phyloP scores from a whole-genome alignment of 2,797 vertebrate species.

The Todus mexicanus region DNA sequence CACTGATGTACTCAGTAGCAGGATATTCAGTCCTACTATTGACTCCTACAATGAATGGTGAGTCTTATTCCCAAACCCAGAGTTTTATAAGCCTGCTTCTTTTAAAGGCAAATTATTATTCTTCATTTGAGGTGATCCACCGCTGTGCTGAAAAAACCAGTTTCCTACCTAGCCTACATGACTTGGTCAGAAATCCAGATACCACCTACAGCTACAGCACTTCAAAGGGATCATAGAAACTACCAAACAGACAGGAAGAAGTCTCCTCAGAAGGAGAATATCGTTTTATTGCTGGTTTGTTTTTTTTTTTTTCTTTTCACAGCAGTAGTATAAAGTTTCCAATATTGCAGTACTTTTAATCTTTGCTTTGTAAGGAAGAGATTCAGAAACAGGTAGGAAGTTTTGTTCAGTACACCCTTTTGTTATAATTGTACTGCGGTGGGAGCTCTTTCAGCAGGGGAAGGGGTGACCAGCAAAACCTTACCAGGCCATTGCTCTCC shows the following conservation, averaged over 20 bases:
- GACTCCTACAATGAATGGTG: neutral
- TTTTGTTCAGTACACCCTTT: neutral
- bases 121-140: neutral
- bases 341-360: neutral
- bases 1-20: neutral
- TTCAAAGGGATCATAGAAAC: neutral
- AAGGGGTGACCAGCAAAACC: neutral
- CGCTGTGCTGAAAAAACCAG: neutral
- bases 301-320: neutral
- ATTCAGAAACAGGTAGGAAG: neutral
- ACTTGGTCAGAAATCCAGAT: neutral
- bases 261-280: neutral
- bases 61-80: neutral
- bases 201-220: neutral
- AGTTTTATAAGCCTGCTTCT: neutral
- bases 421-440: neutral
- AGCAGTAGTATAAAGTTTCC: neutral
- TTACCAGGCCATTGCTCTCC: neutral
- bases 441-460: neutral
- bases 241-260: neutral
- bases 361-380: neutral
- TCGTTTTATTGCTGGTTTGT: too few relatives aligned
- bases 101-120: neutral
- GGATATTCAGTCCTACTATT: neutral
- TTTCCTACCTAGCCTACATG: neutral